Conservation (phyloP, 2,888 invertebrate species). For the Hyppa rectilinea region DNA sequence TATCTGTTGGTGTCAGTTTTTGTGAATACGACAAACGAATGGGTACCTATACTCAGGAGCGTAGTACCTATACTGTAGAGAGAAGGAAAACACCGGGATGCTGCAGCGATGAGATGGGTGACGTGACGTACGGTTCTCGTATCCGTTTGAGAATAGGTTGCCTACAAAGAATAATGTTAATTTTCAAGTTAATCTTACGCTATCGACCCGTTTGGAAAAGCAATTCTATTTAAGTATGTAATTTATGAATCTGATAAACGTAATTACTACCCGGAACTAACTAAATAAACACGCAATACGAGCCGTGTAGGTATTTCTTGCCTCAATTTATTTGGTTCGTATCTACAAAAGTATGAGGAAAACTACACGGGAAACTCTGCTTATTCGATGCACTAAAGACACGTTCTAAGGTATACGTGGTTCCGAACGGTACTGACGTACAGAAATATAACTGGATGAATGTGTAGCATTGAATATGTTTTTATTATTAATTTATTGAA, state of each 20-base stretch:
- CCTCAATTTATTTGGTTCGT: not conserved
- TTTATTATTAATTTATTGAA: not conserved
- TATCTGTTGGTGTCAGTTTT: conserved; percentile 68
- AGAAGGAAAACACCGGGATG: conserved; percentile 5
- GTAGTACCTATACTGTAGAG: conserved; percentile 1
- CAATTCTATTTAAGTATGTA: no score
- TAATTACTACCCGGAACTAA: not conserved
- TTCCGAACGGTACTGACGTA: not conserved
- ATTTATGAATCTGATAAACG: conserved; percentile 3
- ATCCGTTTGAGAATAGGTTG: not conserved
- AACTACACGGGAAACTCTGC: not conserved
- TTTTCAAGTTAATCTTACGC: not conserved
- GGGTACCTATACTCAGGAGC: conserved; percentile 15
- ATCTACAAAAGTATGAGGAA: conserved; percentile 9
- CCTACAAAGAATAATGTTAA: not conserved
- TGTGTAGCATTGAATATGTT: not conserved
- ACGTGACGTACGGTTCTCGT: not conserved
- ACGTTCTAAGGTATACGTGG: conserved; percentile 7
- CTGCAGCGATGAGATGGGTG: not conserved
- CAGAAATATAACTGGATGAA: conserved; percentile 1
- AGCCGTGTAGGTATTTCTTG: not conserved
- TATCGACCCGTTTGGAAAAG: not conserved
- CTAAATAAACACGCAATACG: not conserved
- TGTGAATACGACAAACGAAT: conserved; percentile 55
- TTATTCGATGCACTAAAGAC: not conserved